A percentile compares a stretch with the other conserved stretches of the same genome.
These are phyloP conservation scores for Scylla paramamosain DNA, from an alignment of 1,140 invertebrate genomes.

Conservation along the genomic window DNA sequence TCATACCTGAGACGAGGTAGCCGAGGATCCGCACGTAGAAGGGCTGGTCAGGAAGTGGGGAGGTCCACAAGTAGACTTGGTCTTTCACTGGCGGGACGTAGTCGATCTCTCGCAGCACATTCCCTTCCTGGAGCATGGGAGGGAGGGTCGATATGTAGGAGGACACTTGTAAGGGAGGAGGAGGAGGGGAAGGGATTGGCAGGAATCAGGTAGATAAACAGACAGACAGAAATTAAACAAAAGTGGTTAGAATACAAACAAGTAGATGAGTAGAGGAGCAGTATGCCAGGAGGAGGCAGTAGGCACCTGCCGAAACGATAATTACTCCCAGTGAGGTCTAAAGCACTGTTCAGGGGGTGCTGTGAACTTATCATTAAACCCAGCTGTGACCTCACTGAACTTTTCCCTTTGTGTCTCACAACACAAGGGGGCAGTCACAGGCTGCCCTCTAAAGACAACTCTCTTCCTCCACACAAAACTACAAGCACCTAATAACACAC, in stretches of 20 bases:
- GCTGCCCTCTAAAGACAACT: no score
- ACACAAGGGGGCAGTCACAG: no score
- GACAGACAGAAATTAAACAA: neutral
- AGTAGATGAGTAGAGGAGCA: neutral
- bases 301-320: no score
- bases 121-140: neutral
- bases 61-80: conserved; percentile 37
- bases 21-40: conserved; percentile 39
- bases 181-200: neutral
- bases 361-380: no score
- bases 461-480: no score
- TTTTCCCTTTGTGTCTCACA: no score
- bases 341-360: no score
- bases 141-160: neutral
- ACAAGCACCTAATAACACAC: no score
- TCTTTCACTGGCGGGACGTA: neutral
- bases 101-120: conserved; percentile 22
- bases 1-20: conserved; percentile 19
- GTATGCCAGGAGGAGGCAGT: neutral
- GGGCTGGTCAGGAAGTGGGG: conserved; percentile 42
- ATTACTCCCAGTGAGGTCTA: no score
- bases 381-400: no score
- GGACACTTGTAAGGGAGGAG: no score
- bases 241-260: neutral
- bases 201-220: neutral